These are phyloP conservation scores for Bagarius yarrelli DNA, from an alignment of 2,113 vertebrate genomes.

Conservation along the genomic window DNA sequence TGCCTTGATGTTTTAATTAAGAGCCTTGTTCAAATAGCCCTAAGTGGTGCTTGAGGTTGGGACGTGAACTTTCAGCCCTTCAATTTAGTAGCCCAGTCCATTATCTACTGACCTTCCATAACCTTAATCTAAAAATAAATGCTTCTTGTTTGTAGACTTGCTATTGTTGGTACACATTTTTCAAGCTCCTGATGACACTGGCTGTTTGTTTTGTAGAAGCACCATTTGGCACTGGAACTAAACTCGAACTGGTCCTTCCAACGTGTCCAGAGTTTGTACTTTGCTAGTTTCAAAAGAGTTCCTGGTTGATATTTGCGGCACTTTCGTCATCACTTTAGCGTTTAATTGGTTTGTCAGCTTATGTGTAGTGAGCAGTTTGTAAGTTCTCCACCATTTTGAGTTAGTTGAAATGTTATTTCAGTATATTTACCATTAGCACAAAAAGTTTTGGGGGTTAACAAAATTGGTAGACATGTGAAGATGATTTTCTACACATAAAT, in stretches of 20 bases:
- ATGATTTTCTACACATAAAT: conserved; percentile 45
- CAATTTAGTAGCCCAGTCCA: not conserved
- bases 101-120: not conserved
- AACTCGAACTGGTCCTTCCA: not conserved
- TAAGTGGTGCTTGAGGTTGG: not conserved
- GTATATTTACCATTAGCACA: conserved; percentile 46
- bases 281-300: not conserved
- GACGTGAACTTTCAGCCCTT: not conserved
- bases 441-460: not conserved
- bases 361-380: conserved; percentile 16
- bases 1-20: not conserved
- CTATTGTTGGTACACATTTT: not conserved
- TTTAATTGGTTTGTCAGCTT: not conserved
- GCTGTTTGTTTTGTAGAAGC: not conserved
- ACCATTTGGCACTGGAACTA: not conserved
- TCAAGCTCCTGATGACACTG: not conserved
- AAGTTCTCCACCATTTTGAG: conserved; percentile 20
- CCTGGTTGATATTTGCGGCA: not conserved
- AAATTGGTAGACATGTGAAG: conserved; percentile 20
- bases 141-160: not conserved
- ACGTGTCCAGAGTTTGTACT: not conserved
- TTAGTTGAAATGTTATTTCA: conserved; percentile 46
- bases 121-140: not conserved
- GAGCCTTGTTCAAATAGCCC: not conserved
- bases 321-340: not conserved